Evolutionary conservation across 1,140 invertebrate species (phyloP), one percentile per base, ranked within the genome.

Genomic region (Hyles euphorbiae): DNA sequence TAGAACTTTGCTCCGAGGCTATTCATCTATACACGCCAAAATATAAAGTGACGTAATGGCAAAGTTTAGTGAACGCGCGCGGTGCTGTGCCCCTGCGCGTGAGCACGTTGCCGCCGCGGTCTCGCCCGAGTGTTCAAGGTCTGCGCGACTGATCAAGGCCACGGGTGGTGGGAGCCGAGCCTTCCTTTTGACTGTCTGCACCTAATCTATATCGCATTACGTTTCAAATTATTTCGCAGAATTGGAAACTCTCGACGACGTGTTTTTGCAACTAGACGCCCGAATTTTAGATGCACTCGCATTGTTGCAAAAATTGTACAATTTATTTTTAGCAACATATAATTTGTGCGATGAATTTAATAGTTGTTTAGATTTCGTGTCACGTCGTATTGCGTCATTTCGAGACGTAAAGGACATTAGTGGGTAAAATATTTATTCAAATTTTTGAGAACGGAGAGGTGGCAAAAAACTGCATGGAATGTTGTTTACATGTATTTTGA

Each of bases 21-120:
- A 76, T 78, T 75, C 74, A 75, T 80, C 72, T 67, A 68, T 69
- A 68, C 61, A 64, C 56, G 73, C 76, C 68, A 72, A 81, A 83
- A 83, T 76, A 78, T 61, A 58, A 62, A 70, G 71, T 85, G 82
- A 85, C 80, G 82, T 77, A 83, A 85, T 75, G 56, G 47, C 68
- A 85, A 78, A 83, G 82, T 85, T 85, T 85, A 83, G 80, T 85
- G 80, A 85, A 85, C 82, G 82, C 78, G 66, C 51, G 58, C 68
- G 62, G 67, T 62, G 65, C 67, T 63, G 67, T 75, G 76, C 67
- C 63, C 60, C 55, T 33, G 60, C 56, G 68, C 22, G 22, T 2
- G 22, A 22, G 22, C 60, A 64, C 68, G 67, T 68, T 71, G 71
- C 56, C 61, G 58, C 34, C 45, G 65, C 66, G 62, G 36, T 63